Evolutionary conservation across 2,113 vertebrate genomes (phyloP), one percentile per base, ranked within the genome.

Genomic region (Reinhardtius hippoglossoides): DNA sequence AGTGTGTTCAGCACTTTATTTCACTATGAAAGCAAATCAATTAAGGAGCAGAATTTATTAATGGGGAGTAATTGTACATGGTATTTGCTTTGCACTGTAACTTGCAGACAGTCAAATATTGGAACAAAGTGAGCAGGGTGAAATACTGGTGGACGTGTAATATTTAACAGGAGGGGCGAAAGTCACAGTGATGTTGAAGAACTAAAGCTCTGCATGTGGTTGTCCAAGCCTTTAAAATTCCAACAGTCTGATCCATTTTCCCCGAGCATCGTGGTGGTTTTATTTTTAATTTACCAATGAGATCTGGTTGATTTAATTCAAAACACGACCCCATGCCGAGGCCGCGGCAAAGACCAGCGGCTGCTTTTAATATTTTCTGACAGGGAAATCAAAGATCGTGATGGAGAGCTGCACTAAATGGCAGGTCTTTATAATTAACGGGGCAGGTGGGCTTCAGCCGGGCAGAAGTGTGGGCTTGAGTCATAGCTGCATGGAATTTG

Each of bases 351-450:
- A 73, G 76, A 87, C 86, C 80, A 46, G 78, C 42, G 44, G 82
- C 80, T 46, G 76, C 85, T 86, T 63, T 90, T 91, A 86, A 91
- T 90, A 76, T 77, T 83, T 89, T 88, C 69, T 91, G 89, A 91
- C 91, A 90, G 86, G 85, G 64, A 83, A 92, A 90, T 92, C 89
- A 92, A 89, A 91, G 89, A 78, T 69, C 74, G 81, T 88, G 87
- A 91, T 86, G 90, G 87, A 92, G 78, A 76, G 81, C 74, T 74
- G 86, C 54, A 86, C 87, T 91, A 89, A 92, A 90, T 88, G 85
- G 83, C 88, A 87, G 87, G 40, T 87, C 87, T 87, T 87, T 89
- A 89, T 93, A 93, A 91, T 93, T 87, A 92, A 44, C 61, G 74
- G 92, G 82, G 82, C 90, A 92, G 91, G 90, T 92, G 89, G 91